Base-by-base conservation (phyloP, 2,113 vertebrate species). In the Aldabrachelys gigantea region DNA sequence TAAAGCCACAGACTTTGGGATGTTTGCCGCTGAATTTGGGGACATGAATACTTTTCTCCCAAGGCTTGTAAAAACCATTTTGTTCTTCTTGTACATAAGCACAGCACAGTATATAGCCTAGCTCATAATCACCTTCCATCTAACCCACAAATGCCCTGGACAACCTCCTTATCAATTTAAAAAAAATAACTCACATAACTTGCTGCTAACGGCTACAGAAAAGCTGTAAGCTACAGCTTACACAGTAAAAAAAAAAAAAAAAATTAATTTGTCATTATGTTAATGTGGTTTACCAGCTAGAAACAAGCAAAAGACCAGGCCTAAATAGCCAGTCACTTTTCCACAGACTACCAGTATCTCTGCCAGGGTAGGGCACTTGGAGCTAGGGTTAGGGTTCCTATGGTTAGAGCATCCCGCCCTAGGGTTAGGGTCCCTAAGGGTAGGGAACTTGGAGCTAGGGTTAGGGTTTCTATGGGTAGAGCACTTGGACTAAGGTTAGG, bases 211-310 rank as follows among this genome's bases (percentile, higher is more conserved):
- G n/a, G 35, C 31, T 69, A n/a, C 62, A 35, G 29, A 65, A 35
- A 65, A 65, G 31, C 31, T n/a, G 62, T 35, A 17, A 65, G 31
- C 29, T 35, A 35, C 62, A n/a, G 62, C 8, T 69, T n/a, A 69
- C 62, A n/a, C 35, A 65, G 35, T 21, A 14, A 62, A 62, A 14
- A 7, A 62, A 31, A 19, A 27, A 9, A 44, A 44, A 44, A 44
- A 7, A 41, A 41, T 2, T 41, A 1, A 0, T 4, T 8, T 1
- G 0, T 2, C n/a, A 69, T 69, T 5, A 17, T 22, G 0, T 3
- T 0, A 8, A 6, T 4, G 4, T 0, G 1, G 29, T 25, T 69
- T 2, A 24, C n/a, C 35, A 0, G 4, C 0, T 1, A 21, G 6
- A 52, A 35, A 3, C 9, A 8, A n/a, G n/a, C 22, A 4, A 2